Base-by-base conservation (phyloP, 2,888 invertebrate genomes). In the Eupsilia transversa region DNA sequence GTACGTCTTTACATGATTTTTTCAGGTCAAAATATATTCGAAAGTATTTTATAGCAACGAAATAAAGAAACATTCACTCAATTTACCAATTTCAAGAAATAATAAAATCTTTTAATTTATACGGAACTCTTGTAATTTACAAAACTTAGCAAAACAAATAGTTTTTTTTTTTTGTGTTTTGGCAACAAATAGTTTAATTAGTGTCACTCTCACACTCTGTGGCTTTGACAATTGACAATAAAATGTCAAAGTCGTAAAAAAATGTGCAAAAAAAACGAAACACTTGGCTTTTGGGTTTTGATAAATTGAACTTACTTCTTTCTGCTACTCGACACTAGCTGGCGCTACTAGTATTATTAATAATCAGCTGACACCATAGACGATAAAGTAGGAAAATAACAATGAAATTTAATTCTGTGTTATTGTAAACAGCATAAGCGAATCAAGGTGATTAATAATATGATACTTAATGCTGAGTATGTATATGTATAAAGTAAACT, bases 251-350 rank as follows among this genome's bases (percentile, higher is more conserved):
- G n/a, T n/a, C n/a, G n/a, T n/a, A n/a, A n/a, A n/a, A n/a, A n/a
- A n/a, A n/a, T n/a, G n/a, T n/a, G n/a, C n/a, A n/a, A n/a, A n/a
- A n/a, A n/a, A n/a, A n/a, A n/a, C n/a, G n/a, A n/a, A n/a, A n/a
- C n/a, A n/a, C n/a, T n/a, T n/a, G n/a, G 43, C 56, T 66, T 78
- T 65, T 65, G 9, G n/a, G 20, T 20, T 46, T 10, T 56, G 30
- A n/a, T 10, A 43, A 60, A 49, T 4, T 17, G 3, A 17, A 46
- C 0, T 41, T 38, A 7, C 3, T 27, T 52, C 0, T 27, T 43
- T 14, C 20, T 61, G 66, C 91, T 88, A 88, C 66, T 91, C 72
- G 35, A 35, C 72, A 79, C 81, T 59, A 93, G 93, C 90, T 91
- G 91, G 85, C 89, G 83, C 17, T 77, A 71, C n/a, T 1, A 33